Evolutionary conservation across 2,888 invertebrate species (phyloP).

Genomic region (Autographa gamma): DNA sequence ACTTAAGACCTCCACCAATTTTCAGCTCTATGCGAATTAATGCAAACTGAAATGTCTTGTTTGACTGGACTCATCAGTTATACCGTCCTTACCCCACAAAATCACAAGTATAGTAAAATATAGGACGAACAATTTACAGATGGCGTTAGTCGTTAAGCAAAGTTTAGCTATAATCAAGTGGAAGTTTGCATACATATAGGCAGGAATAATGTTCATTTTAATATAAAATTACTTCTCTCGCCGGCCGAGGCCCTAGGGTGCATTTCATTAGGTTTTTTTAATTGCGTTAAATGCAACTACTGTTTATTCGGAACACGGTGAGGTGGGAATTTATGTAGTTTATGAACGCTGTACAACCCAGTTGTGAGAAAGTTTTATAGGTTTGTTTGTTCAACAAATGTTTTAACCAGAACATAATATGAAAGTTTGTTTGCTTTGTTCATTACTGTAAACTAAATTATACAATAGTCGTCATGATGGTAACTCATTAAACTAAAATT

Average conservation of each 20-base stretch:
- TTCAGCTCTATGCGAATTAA: too few relatives aligned
- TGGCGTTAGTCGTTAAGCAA: background rate
- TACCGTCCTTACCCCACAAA: background rate
- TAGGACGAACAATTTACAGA: background rate
- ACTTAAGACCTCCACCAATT: too few relatives aligned
- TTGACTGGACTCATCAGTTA: background rate
- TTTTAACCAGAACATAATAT: background rate
- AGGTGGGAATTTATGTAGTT: conserved; percentile 6
- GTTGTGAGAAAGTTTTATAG: background rate
- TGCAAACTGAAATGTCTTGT: background rate
- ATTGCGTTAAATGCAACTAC: conserved; percentile 33
- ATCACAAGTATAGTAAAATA: background rate
- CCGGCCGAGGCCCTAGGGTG: conserved; percentile 7
- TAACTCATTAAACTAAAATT: too few relatives aligned
- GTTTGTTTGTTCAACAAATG: background rate
- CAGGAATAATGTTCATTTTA: conserved; percentile 24
- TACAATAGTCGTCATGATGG: too few relatives aligned
- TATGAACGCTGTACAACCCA: background rate
- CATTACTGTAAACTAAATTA: too few relatives aligned
- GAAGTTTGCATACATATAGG: background rate
- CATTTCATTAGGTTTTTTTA: conserved; percentile 35
- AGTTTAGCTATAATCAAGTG: conserved; percentile 9
- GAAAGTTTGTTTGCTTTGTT: background rate
- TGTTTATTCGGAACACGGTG: conserved; percentile 24
- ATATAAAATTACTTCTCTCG: conserved; percentile 22